phyloP scores from a whole-genome alignment of 1,140 invertebrate genomes.

The Hycleus cichorii region DNA sequence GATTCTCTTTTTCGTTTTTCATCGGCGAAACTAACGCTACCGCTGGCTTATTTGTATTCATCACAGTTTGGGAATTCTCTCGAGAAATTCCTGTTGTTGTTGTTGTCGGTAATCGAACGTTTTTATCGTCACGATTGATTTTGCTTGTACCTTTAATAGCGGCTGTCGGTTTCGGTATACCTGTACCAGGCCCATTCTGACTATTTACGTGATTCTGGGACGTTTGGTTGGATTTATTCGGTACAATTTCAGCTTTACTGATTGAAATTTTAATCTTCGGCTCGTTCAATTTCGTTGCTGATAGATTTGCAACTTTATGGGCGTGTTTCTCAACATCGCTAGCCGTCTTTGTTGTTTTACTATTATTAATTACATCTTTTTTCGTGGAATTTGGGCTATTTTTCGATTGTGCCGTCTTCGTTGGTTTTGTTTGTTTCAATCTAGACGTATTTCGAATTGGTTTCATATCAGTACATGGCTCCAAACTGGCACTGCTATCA shows the following conservation, averaged over 20 bases:
- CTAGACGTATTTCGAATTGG: conserved; percentile 30
- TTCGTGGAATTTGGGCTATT: conserved; percentile 32
- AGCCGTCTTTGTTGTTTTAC: conserved; percentile 26
- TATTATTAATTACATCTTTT: conserved; percentile 25
- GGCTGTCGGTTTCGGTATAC: conserved; percentile 83
- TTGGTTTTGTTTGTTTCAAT: conserved; percentile 32
- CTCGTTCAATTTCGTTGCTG: conserved; percentile 33
- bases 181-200: conserved; percentile 45
- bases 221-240: background rate
- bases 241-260: conserved; percentile 15
- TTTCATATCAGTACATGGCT: conserved; percentile 34
- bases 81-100: conserved; percentile 26
- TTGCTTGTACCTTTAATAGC: conserved; percentile 81
- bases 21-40: conserved; percentile 71
- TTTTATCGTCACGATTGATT: conserved; percentile 24
- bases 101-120: conserved; percentile 13
- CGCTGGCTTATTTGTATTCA: conserved; percentile 44
- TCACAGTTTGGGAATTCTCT: conserved; percentile 21
- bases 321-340: conserved; percentile 38
- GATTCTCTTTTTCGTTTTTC: conserved; percentile 38
- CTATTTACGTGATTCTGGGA: conserved; percentile 10
- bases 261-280: conserved; percentile 30
- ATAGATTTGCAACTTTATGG: conserved; percentile 33
- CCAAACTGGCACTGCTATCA: conserved; percentile 37
- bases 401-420: conserved; percentile 20